phyloP scores from a whole-genome alignment of 2,888 invertebrate species.

The Apotomis betuletana region DNA sequence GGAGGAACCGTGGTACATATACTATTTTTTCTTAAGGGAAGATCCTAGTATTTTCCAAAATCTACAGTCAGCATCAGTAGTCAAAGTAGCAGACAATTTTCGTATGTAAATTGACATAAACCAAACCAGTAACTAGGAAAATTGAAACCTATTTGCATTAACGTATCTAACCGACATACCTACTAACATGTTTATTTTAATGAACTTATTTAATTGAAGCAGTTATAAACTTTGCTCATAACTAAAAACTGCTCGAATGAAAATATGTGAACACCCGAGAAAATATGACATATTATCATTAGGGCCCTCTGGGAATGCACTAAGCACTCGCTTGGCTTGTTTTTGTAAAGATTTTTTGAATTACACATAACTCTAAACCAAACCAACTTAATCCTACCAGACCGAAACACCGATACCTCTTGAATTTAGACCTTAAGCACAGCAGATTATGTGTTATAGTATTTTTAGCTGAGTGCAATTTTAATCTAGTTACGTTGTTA shows the following conservation, averaged over 20 bases:
- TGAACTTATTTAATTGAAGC: background rate
- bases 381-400: constrained; percentile 32
- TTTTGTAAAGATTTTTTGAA: constrained; percentile 66
- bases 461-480: background rate
- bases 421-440: background rate
- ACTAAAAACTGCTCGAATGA: constrained; percentile 61
- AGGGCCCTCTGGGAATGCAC: constrained; percentile 51
- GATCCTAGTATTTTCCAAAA: too few relatives aligned
- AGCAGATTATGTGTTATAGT: background rate
- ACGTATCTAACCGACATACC: background rate
- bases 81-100: too few relatives aligned
- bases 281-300: constrained; percentile 69
- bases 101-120: too few relatives aligned
- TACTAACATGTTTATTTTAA: constrained; percentile 5
- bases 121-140: background rate
- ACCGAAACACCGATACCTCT: background rate
- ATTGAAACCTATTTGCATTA: background rate
- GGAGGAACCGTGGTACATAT: too few relatives aligned
- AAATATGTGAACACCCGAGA: constrained; percentile 63
- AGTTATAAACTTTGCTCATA: constrained; percentile 49
- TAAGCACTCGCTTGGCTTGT: constrained; percentile 49
- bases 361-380: constrained; percentile 49
- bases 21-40: too few relatives aligned
- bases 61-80: too few relatives aligned
- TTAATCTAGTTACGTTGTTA: constrained; percentile 29